Conservation (phyloP, 2,888 invertebrate species). For the Melipona bicolor region DNA sequence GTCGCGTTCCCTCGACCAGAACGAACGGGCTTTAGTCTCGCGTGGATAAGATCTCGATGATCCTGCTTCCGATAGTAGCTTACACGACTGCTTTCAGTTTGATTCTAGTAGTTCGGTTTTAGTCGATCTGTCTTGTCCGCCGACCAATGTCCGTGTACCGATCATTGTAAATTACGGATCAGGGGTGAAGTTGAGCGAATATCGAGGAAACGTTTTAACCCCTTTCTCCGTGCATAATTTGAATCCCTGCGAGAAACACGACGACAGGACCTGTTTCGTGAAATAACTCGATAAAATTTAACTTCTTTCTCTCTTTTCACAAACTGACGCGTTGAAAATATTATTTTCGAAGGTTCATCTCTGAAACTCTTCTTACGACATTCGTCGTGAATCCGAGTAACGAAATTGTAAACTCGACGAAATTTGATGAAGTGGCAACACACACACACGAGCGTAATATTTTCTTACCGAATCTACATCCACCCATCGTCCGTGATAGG, state of each 20-base stretch:
- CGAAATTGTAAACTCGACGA: neutral
- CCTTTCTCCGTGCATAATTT: neutral
- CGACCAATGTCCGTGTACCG: neutral
- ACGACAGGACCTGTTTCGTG: neutral
- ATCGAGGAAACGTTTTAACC: neutral
- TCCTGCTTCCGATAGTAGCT: constrained; percentile 27
- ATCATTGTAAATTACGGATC: neutral
- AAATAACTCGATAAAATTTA: neutral
- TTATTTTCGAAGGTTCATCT: neutral
- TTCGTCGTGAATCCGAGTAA: neutral
- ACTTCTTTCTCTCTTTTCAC: neutral
- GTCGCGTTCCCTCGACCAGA: constrained; percentile 13
- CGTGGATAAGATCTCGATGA: constrained; percentile 45
- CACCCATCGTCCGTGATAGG: neutral
- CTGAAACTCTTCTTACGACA: neutral
- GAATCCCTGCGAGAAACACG: neutral
- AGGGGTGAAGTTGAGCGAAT: neutral
- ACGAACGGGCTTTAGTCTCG: constrained; percentile 14
- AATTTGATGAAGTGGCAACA: neutral
- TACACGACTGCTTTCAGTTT: constrained; percentile 3
- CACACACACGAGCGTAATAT: neutral
- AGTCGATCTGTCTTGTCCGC: neutral
- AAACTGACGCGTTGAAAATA: neutral
- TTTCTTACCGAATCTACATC: too few relatives aligned
- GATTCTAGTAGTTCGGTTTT: constrained; percentile 1